Percentiles rank a stretch among this genome's conserved stretches.
Evolutionary conservation across 2,113 vertebrate genomes (phyloP).

Genomic region (Ailurus styani): DNA sequence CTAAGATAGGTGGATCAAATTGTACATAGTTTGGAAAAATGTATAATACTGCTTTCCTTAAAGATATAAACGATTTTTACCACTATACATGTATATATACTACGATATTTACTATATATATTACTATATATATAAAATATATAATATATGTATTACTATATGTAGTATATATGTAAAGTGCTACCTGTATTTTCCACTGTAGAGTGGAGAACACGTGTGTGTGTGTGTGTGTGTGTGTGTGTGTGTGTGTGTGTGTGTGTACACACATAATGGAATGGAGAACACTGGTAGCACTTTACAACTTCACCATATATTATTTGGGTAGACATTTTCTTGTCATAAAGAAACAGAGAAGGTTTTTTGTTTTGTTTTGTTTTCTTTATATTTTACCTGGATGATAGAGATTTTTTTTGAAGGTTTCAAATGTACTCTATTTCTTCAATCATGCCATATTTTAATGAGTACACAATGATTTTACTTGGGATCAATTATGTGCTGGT

Average conservation of each 20-base stretch:
- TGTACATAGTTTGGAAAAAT: not conserved
- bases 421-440: slow-evolving; percentile 81
- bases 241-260: too few relatives aligned
- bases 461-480: slow-evolving; percentile 55
- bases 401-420: slow-evolving; percentile 33
- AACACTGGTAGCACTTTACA: not conserved
- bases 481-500: slow-evolving; percentile 11
- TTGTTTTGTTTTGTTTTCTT: not conserved
- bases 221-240: too few relatives aligned
- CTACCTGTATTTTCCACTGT: not conserved
- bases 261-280: not conserved
- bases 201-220: too few relatives aligned
- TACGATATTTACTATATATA: not conserved
- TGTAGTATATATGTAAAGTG: not conserved
- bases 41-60: not conserved
- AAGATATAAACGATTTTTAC: not conserved
- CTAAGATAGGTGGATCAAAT: not conserved
- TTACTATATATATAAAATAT: too few relatives aligned
- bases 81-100: too few relatives aligned
- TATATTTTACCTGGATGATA: not conserved
- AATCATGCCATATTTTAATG: slow-evolving; percentile 68
- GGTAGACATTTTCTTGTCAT: not conserved
- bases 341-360: not conserved
- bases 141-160: not conserved
- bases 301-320: not conserved